Evolutionary conservation across 2,113 vertebrate species (phyloP).

Genomic region (Cephalopholis sonnerati): DNA sequence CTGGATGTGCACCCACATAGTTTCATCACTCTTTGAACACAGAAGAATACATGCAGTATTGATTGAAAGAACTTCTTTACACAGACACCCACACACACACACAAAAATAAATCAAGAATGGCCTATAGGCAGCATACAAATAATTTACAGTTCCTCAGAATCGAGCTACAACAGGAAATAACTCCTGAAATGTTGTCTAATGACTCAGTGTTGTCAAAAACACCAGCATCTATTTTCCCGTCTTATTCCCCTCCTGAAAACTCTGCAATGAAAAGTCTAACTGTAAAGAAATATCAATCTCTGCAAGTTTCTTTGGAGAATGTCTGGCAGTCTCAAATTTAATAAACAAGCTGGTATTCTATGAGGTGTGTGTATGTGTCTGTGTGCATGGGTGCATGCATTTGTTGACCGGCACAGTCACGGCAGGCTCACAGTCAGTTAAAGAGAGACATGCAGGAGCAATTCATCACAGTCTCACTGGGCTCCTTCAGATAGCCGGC

Average conservation of each 20-base stretch:
- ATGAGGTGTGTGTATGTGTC: not conserved
- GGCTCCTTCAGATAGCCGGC: constrained; percentile 60
- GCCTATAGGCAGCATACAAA: constrained; percentile 3
- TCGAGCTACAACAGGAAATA: constrained; percentile 14
- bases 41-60: not conserved
- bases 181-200: constrained; percentile 15
- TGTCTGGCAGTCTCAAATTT: not conserved
- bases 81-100: not conserved
- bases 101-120: constrained; percentile 6
- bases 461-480: constrained; percentile 67
- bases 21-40: constrained; percentile 2
- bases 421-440: constrained; percentile 41
- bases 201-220: not conserved
- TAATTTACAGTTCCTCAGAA: constrained; percentile 4
- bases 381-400: not conserved
- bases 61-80: not conserved
- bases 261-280: not conserved
- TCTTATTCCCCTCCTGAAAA: constrained; percentile 10
- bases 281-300: constrained; percentile 24
- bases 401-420: constrained; percentile 3
- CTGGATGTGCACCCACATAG: not conserved
- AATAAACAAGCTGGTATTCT: constrained; percentile 19
- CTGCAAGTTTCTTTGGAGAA: constrained; percentile 3
- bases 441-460: constrained; percentile 51
- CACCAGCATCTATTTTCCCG: constrained; percentile 13